Base-by-base conservation (phyloP, 2,113 vertebrate species). In the Rhinopithecus roxellana region DNA sequence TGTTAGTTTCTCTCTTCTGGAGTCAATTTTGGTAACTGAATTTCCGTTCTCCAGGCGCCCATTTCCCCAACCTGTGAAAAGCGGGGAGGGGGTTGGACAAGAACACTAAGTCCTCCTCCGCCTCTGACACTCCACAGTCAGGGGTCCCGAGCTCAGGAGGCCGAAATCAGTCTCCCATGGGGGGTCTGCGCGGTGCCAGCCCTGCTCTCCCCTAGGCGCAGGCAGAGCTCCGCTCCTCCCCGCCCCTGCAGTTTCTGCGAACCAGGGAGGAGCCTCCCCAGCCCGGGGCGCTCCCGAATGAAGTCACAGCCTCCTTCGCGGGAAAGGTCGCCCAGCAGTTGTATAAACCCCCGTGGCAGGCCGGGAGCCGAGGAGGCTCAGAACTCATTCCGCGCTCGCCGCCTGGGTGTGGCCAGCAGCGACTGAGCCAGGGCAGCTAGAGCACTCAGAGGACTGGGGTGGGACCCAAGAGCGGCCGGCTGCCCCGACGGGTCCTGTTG, bases 11-110 rank as follows among this genome's bases (percentile, higher is more conserved):
- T 55, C 6, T 55, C 52, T 20, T 55, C 52, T 20, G 52, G 52
- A 55, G 52, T 55, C 52, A 55, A 55, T 55, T 20, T 20, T 55
- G 52, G 2, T 55, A 20, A 55, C 38, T 23, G 35, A 32, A 80
- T 84, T 92, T 7, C 92, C 83, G 22, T 80, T 80, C 75, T 61
- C 69, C 67, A 16, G 57, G 83, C 75, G 72, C 67, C 94, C 94
- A 74, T 72, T 18, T 83, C 78, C 61, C 57, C 70, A 12, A 11
- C 4, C 32, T 22, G 59, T 25, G 87, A 74, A 22, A n/a, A 86
- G 35, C 11, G 5, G 23, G 35, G 0, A 45, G 32, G 10, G 18
- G n/a, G 20, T 0, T 6, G 67, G 30, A 32, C 79, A 8, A 25
- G 40, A 74, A 8, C 27, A 2, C 38, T 14, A 35, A n/a, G 23